These are phyloP conservation scores for Lepus townsendii DNA, from an alignment of 2,797 vertebrate species.

Conservation along the genomic window DNA sequence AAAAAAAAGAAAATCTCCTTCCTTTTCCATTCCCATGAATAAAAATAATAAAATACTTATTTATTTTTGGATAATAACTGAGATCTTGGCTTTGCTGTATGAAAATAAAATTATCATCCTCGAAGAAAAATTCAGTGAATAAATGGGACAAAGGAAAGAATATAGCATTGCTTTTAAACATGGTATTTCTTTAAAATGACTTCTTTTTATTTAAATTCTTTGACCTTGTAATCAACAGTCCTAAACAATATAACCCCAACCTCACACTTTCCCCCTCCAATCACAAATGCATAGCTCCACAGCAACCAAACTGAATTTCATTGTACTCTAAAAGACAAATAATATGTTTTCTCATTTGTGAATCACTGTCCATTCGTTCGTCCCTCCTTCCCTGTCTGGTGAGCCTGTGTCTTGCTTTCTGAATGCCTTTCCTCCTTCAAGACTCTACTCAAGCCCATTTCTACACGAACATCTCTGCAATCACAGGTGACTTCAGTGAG, in stretches of 20 bases:
- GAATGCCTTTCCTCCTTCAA: neutral
- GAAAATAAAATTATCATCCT: constrained; percentile 7
- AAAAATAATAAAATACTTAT: constrained; percentile 29
- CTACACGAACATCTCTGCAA: neutral
- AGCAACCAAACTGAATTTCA: neutral
- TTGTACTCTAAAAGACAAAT: neutral
- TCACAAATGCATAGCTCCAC: neutral
- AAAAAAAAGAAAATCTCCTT: neutral
- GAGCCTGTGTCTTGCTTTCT: neutral
- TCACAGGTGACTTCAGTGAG: neutral
- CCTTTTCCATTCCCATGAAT: neutral
- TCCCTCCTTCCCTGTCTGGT: neutral
- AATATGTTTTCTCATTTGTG: neutral
- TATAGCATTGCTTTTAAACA: constrained; percentile 22
- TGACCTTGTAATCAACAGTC: neutral
- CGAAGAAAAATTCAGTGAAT: constrained; percentile 13
- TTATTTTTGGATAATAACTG: neutral
- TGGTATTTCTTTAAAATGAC: constrained; percentile 31
- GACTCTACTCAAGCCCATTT: neutral
- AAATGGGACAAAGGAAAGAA: constrained; percentile 4
- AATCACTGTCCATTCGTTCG: neutral
- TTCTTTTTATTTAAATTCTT: constrained; percentile 50
- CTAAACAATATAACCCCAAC: neutral
- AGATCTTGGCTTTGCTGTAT: constrained; percentile 24
- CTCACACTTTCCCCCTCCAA: neutral